Conservation (phyloP, 1,140 invertebrate species). For the Monochamus saltuarius region DNA sequence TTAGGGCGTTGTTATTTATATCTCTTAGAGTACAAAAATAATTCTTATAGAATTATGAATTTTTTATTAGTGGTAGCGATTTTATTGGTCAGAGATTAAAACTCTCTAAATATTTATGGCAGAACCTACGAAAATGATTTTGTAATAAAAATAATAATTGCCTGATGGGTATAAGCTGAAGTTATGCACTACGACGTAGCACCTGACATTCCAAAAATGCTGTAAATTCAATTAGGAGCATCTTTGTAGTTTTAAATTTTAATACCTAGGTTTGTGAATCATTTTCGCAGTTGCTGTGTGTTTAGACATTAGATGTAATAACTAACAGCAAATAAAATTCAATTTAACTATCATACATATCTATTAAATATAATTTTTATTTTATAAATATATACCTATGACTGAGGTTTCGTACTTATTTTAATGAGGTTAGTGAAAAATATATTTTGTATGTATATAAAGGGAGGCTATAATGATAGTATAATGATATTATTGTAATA, state of each 20-base stretch:
- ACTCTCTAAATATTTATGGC: slow-evolving; percentile 6
- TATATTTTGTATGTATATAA: not conserved
- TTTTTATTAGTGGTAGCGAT: slow-evolving; percentile 12
- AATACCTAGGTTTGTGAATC: too few species aligned
- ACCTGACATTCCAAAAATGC: not conserved
- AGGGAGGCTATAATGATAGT: slow-evolving; percentile 3
- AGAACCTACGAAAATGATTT: not conserved
- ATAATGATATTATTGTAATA: not conserved
- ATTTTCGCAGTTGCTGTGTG: too few species aligned
- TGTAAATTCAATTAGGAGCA: not conserved
- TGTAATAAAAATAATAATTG: not conserved
- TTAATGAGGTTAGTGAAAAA: slow-evolving; percentile 9
- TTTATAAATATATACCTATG: slow-evolving; percentile 2
- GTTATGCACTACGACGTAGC: not conserved
- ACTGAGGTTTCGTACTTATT: not conserved
- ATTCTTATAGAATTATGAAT: slow-evolving; percentile 25
- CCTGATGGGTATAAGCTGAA: not conserved
- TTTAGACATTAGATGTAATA: too few species aligned
- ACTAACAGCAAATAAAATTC: not conserved
- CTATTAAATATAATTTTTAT: slow-evolving; percentile 10
- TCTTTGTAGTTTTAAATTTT: not conserved
- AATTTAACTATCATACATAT: slow-evolving; percentile 5
- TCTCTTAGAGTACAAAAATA: slow-evolving; percentile 39
- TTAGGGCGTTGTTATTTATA: slow-evolving; percentile 26
- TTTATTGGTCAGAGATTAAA: slow-evolving; percentile 21